A percentile compares a stretch with the other conserved stretches of the same genome.
Evolutionary conservation across 1,140 invertebrate genomes (phyloP).

Genomic region (Aphaenogaster ashmeadi): DNA sequence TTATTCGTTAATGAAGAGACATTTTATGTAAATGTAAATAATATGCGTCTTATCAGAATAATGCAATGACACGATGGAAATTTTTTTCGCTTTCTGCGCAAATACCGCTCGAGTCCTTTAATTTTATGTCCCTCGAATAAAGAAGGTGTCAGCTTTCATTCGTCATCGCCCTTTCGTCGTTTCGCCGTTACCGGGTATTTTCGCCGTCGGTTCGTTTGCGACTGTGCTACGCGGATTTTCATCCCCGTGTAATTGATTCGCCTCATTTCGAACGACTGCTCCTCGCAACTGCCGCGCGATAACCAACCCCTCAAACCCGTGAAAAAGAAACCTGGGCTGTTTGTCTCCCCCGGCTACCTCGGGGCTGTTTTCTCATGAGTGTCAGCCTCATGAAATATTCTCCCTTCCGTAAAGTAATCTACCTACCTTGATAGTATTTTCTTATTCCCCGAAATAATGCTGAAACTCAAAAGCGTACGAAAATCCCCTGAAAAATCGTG

Average conservation of each 20-base stretch:
- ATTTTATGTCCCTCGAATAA: constrained; percentile 12
- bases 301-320: constrained; percentile 33
- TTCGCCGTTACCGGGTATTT: background rate
- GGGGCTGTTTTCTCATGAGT: constrained; percentile 41
- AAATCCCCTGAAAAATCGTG: background rate
- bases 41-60: background rate
- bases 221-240: constrained; percentile 25
- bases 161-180: constrained; percentile 13
- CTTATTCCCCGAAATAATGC: constrained; percentile 26
- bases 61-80: background rate
- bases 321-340: constrained; percentile 43
- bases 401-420: constrained; percentile 33
- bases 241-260: constrained; percentile 40
- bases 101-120: constrained; percentile 17
- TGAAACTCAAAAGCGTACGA: background rate
- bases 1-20: background rate
- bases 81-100: background rate
- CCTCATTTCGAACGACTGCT: constrained; percentile 20
- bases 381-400: constrained; percentile 44
- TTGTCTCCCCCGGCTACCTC: constrained; percentile 23
- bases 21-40: background rate
- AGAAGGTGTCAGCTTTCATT: constrained; percentile 20
- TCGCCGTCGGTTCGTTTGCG: background rate
- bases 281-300: constrained; percentile 7
- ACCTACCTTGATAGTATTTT: constrained; percentile 48